Percentiles rank a stretch among this genome's conserved stretches.
These are phyloP conservation scores for Gryllus bimaculatus DNA, from an alignment of 1,140 invertebrate genomes.

Conservation along the genomic window DNA sequence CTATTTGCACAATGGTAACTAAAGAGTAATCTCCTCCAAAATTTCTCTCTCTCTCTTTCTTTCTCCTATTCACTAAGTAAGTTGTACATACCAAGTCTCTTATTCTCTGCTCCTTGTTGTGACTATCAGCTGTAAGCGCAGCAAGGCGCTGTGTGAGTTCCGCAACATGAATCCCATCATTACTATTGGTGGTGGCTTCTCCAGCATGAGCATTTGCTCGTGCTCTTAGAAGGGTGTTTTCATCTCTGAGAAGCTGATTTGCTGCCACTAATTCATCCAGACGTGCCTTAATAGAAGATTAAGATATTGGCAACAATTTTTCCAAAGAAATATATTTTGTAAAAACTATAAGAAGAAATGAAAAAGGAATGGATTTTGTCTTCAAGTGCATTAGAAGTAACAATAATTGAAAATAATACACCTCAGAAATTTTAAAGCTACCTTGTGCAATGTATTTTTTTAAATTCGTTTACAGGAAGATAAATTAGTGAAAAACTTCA, in stretches of 20 bases:
- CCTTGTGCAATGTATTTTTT: too few relatives aligned
- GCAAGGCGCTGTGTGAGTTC: neutral
- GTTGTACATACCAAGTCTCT: neutral
- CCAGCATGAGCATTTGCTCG: constrained; percentile 36
- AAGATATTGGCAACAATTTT: too few relatives aligned
- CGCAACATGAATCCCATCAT: neutral
- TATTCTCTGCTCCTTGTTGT: neutral
- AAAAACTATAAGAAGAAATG: neutral
- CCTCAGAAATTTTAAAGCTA: too few relatives aligned
- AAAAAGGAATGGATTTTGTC: too few relatives aligned
- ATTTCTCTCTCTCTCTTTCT: too few relatives aligned
- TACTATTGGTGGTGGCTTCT: neutral
- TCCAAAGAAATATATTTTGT: neutral
- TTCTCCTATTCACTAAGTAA: neutral
- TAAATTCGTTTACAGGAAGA: too few relatives aligned
- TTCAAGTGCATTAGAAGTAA: too few relatives aligned
- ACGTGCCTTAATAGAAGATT: constrained; percentile 40
- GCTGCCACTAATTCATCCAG: constrained; percentile 59
- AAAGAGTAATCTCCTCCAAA: too few relatives aligned
- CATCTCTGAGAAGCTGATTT: constrained; percentile 71
- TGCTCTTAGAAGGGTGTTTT: constrained; percentile 78
- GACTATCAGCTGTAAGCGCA: neutral
- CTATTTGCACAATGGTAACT: too few relatives aligned
- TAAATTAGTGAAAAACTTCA: too few relatives aligned
- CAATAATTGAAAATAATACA: too few relatives aligned